These are phyloP conservation scores for Ctenomys sociabilis DNA, from an alignment of 2,113 vertebrate species.

Conservation along the genomic window DNA sequence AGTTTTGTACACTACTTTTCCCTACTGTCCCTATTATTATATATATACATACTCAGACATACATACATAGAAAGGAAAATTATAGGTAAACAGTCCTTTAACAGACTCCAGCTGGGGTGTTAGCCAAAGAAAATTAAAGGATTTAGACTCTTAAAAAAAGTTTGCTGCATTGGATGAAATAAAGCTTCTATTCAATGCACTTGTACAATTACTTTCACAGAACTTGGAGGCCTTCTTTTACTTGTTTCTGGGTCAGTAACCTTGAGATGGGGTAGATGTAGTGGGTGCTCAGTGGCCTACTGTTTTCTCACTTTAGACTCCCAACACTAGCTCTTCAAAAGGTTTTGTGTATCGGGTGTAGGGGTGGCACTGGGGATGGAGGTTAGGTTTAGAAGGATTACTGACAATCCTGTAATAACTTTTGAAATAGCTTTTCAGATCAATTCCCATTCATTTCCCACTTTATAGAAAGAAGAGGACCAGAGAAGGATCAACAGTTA, in stretches of 20 bases:
- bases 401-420: conserved; percentile 82
- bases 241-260: conserved; percentile 73
- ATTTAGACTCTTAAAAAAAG: conserved; percentile 68
- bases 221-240: conserved; percentile 44
- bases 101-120: conserved; percentile 43
- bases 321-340: conserved; percentile 71
- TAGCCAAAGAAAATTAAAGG: conserved; percentile 71
- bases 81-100: conserved; percentile 22
- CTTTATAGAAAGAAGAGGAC: conserved; percentile 72
- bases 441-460: conserved; percentile 81
- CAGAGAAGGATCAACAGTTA: conserved; percentile 75
- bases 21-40: neutral
- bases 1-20: neutral
- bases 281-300: neutral
- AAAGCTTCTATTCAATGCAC: conserved; percentile 21
- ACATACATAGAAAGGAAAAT: neutral
- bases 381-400: conserved; percentile 80
- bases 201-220: conserved; percentile 55
- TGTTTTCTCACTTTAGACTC: conserved; percentile 70
- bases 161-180: conserved; percentile 9
- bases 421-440: conserved; percentile 82
- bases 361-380: conserved; percentile 32
- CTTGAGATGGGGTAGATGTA: neutral
- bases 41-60: neutral
- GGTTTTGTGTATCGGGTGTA: conserved; percentile 66